Evolutionary conservation across 2,888 invertebrate species (phyloP).

Genomic region (Fragum sueziense): DNA sequence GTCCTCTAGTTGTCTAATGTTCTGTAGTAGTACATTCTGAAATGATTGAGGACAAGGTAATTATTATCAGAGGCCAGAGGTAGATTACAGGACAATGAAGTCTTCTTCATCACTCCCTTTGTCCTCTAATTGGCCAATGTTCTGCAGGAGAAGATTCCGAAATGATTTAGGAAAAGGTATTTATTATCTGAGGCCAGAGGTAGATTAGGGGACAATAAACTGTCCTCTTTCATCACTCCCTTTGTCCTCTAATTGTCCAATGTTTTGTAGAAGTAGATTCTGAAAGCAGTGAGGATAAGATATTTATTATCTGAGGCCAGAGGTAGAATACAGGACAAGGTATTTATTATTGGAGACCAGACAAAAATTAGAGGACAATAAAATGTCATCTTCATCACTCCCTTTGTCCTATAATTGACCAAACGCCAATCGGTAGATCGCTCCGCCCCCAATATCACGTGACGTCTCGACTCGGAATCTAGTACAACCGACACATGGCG

Average conservation of each 20-base stretch:
- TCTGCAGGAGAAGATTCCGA: conserved; percentile 64
- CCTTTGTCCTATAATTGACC: conserved; percentile 67
- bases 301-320: conserved; percentile 75
- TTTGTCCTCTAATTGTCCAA: conserved; percentile 67
- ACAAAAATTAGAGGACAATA: conserved; percentile 60
- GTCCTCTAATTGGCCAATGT: conserved; percentile 69
- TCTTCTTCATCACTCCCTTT: conserved; percentile 61
- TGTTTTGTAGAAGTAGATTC: conserved; percentile 67
- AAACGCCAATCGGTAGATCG: too few relatives aligned
- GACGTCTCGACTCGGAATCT: too few relatives aligned
- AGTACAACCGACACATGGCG: too few relatives aligned
- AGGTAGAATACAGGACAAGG: conserved; percentile 65
- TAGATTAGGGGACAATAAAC: conserved; percentile 51
- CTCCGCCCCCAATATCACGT: too few relatives aligned
- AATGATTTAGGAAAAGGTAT: conserved; percentile 67
- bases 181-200: conserved; percentile 74
- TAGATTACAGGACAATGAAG: conserved; percentile 53
- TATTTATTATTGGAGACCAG: conserved; percentile 75
- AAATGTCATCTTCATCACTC: conserved; percentile 19
- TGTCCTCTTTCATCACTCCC: conserved; percentile 57
- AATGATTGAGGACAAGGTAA: conserved; percentile 67
- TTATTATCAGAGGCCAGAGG: conserved; percentile 74
- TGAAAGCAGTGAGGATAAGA: conserved; percentile 64
- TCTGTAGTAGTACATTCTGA: conserved; percentile 64
- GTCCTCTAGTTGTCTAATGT: conserved; percentile 69